Conservation (phyloP, 2,888 invertebrate species). For the Conops quadrifasciatus region DNA sequence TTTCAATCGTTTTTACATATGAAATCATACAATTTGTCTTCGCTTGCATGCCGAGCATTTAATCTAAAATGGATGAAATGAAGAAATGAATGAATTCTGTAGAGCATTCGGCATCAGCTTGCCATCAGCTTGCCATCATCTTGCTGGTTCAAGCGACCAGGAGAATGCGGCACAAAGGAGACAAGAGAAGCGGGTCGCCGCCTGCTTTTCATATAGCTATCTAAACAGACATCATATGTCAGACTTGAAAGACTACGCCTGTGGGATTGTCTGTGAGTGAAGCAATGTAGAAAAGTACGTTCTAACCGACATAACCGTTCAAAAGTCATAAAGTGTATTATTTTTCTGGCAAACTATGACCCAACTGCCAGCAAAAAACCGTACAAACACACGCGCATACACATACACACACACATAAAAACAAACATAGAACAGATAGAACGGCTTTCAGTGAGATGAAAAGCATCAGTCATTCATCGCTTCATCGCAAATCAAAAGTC, state of each 20-base stretch:
- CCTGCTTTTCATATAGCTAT: too few relatives aligned
- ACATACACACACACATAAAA: constrained; percentile 2
- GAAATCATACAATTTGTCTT: too few relatives aligned
- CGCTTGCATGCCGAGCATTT: too few relatives aligned
- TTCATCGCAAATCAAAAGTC: too few relatives aligned
- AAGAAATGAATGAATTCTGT: not conserved
- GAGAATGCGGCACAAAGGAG: not conserved
- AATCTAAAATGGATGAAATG: too few relatives aligned
- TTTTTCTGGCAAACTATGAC: constrained; percentile 27
- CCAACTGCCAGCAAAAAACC: constrained; percentile 23
- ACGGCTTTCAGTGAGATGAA: too few relatives aligned
- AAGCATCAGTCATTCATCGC: too few relatives aligned
- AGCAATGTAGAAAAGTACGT: not conserved
- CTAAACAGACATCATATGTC: not conserved
- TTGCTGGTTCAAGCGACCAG: not conserved
- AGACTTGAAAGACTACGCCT: not conserved
- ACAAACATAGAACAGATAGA: too few relatives aligned
- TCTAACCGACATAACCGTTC: not conserved
- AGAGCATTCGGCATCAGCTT: not conserved
- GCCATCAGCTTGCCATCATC: not conserved
- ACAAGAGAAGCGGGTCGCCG: not conserved
- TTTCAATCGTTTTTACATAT: too few relatives aligned
- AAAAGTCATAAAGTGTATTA: constrained; percentile 28
- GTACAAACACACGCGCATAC: constrained; percentile 18
- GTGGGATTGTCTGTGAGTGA: not conserved